phyloP scores from a whole-genome alignment of 2,888 invertebrate genomes.

The Tetanocera ferruginea region DNA sequence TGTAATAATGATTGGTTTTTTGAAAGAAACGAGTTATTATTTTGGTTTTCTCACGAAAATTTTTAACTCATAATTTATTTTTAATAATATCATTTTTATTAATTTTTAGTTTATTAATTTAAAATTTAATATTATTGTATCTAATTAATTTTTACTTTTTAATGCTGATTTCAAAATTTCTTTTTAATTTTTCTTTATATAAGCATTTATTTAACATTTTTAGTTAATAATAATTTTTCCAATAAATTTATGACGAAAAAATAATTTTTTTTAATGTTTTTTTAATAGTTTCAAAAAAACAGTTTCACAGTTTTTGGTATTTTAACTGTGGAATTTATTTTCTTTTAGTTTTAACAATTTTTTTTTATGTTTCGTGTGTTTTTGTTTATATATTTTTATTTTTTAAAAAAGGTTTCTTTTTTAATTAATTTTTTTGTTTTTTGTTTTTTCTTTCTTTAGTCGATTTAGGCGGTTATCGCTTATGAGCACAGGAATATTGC shows the following conservation, averaged over 20 bases:
- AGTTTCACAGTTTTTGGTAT: background rate
- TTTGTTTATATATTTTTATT: background rate
- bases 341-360: background rate
- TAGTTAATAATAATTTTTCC: background rate
- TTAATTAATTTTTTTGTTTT: background rate
- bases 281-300: background rate
- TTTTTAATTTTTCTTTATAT: background rate
- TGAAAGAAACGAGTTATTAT: too few relatives aligned
- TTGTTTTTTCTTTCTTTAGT: background rate
- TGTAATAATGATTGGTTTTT: too few relatives aligned
- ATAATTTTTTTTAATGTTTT: background rate
- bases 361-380: background rate
- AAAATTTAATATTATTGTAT: too few relatives aligned
- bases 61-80: too few relatives aligned
- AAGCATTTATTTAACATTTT: background rate
- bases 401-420: background rate
- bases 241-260: background rate
- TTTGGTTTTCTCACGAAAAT: too few relatives aligned
- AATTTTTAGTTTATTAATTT: too few relatives aligned
- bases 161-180: too few relatives aligned
- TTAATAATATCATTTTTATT: too few relatives aligned
- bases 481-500: too few relatives aligned
- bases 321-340: background rate
- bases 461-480: too few relatives aligned
- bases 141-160: too few relatives aligned